A percentile compares a stretch with the other conserved stretches of the same genome.
These are phyloP conservation scores for Heliconius sara DNA, from an alignment of 2,888 invertebrate species.

Conservation along the genomic window DNA sequence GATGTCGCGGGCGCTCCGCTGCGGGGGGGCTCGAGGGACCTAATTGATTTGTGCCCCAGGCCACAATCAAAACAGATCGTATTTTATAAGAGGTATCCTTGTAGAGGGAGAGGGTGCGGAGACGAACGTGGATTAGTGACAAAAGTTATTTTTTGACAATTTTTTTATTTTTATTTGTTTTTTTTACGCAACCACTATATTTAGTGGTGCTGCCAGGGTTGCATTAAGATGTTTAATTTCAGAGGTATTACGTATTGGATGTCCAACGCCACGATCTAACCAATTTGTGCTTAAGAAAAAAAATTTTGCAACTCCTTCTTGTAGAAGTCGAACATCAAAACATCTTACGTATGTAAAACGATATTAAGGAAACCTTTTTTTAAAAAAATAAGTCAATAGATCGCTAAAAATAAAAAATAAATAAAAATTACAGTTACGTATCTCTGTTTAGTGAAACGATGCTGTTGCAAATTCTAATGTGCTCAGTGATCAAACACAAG, in stretches of 20 bases:
- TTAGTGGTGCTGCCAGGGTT: not conserved
- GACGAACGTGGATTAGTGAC: conserved; percentile 46
- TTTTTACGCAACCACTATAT: not conserved
- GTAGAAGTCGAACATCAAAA: not conserved
- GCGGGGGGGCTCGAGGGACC: conserved; percentile 73
- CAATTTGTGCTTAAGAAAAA: not conserved
- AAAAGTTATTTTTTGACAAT: conserved; percentile 38
- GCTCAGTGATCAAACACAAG: conserved; percentile 85
- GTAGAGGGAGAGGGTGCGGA: conserved; percentile 56
- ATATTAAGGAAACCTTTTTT: not conserved
- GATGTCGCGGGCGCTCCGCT: conserved; percentile 71
- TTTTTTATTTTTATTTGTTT: not conserved
- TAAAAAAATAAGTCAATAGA: not conserved
- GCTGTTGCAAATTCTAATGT: conserved; percentile 81
- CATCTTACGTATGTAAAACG: not conserved
- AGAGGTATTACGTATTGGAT: not conserved
- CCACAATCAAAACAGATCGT: conserved; percentile 85
- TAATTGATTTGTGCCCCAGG: conserved; percentile 85
- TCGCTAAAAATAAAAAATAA: not conserved
- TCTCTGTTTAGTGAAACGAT: conserved; percentile 61
- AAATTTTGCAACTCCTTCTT: not conserved
- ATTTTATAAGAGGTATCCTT: conserved; percentile 83
- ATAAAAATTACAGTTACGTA: conserved; percentile 55
- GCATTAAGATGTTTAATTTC: not conserved
- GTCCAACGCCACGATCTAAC: not conserved